These are phyloP conservation scores for Ceriagrion tenellum DNA, from an alignment of 2,888 invertebrate species.

Conservation along the genomic window DNA sequence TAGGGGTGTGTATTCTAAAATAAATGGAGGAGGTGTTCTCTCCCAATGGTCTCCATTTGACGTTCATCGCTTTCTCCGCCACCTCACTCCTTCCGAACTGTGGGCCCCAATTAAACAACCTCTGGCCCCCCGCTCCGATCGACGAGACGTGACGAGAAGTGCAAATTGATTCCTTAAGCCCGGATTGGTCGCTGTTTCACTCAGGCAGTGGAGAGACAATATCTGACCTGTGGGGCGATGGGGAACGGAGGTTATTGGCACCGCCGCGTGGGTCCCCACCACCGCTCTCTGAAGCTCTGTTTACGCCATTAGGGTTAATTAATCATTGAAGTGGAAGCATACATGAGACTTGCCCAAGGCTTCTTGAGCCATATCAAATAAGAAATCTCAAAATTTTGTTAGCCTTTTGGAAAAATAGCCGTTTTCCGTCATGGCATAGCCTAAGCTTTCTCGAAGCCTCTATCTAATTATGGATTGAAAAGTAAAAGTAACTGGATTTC, in stretches of 20 bases:
- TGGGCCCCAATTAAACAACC: neutral
- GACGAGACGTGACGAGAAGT: slow-evolving; percentile 13
- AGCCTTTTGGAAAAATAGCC: no score
- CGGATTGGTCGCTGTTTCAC: neutral
- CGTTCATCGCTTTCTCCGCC: neutral
- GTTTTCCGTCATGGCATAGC: no score
- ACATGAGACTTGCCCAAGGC: no score
- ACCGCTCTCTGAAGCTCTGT: no score
- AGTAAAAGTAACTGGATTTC: no score
- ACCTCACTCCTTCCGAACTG: neutral
- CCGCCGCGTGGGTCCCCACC: neutral
- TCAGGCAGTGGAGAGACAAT: neutral
- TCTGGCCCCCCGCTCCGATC: neutral
- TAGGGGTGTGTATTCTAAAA: neutral
- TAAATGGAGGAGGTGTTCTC: neutral
- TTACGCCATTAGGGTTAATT: no score
- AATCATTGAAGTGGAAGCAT: no score
- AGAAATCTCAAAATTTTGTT: no score
- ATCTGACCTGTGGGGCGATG: neutral
- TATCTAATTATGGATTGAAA: no score
- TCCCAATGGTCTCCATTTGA: neutral
- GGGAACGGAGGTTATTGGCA: neutral
- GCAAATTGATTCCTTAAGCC: neutral
- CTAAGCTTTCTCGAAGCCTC: no score
- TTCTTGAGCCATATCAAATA: no score